phyloP scores from a whole-genome alignment of 2,797 vertebrate genomes.

The Falco biarmicus region DNA sequence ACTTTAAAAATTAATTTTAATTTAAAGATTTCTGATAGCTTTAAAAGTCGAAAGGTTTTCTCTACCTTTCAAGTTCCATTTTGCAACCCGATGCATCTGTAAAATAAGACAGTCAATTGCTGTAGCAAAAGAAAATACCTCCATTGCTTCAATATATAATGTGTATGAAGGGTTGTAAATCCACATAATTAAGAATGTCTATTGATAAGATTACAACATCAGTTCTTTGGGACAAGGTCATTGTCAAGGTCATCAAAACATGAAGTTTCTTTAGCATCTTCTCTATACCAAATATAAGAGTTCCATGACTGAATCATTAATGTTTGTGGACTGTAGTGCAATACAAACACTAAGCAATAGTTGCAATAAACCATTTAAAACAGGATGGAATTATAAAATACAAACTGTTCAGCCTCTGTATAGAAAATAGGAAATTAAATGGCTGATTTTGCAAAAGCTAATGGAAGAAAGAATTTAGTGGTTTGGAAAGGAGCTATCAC shows the following conservation, averaged over 20 bases:
- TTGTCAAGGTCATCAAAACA: not conserved
- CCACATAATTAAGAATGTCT: not conserved
- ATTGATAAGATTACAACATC: not conserved
- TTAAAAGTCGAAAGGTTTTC: not conserved
- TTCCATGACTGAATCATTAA: not conserved
- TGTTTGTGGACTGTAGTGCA: not conserved
- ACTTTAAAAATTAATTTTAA: not conserved
- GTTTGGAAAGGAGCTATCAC: not conserved
- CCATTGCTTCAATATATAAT: not conserved
- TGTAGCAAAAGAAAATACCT: not conserved
- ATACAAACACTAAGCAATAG: not conserved
- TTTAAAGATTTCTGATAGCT: not conserved
- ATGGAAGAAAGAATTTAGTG: not conserved
- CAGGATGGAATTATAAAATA: not conserved
- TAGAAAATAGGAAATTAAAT: not conserved
- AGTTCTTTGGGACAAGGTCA: not conserved
- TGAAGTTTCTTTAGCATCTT: not conserved
- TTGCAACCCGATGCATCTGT: not conserved
- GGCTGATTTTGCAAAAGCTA: not conserved
- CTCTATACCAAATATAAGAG: not conserved
- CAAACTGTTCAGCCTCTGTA: not conserved
- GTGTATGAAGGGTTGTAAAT: not conserved
- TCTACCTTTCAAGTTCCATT: not conserved
- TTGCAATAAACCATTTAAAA: not conserved
- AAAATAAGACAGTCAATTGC: not conserved